Evolutionary conservation across 2,797 vertebrate species (phyloP).

Genomic region (Muscicapa comitata): DNA sequence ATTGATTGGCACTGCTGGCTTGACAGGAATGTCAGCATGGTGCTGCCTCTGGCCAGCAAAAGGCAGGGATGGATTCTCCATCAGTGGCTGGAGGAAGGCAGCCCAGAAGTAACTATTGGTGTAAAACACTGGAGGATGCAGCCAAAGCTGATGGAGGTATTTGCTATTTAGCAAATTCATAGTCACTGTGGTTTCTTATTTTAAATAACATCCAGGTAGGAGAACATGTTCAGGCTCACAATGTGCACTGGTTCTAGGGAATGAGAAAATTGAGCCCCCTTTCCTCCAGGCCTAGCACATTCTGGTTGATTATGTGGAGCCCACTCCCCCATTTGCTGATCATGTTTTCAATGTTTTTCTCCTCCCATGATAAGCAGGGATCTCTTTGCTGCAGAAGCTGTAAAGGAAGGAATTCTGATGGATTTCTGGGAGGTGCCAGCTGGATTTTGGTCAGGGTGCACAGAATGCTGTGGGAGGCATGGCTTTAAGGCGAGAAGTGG

Average conservation of each 20-base stretch:
- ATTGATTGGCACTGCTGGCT: neutral
- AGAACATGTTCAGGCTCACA: neutral
- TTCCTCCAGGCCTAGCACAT: neutral
- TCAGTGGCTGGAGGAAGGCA: neutral
- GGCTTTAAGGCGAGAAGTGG: neutral
- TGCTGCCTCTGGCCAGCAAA: accelerated
- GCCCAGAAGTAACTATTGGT: neutral
- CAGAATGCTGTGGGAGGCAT: neutral
- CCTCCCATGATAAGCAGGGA: neutral
- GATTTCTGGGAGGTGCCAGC: neutral
- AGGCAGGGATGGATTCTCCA: neutral
- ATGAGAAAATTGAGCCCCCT: neutral
- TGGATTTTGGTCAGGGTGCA: neutral
- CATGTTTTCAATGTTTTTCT: neutral
- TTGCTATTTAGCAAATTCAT: neutral
- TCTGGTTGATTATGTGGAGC: neutral
- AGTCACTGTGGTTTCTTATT: neutral
- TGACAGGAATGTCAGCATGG: accelerated
- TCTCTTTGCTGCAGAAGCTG: neutral
- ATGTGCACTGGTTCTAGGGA: neutral
- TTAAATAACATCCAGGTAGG: neutral
- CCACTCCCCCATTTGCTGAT: neutral
- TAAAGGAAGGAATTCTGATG: neutral
- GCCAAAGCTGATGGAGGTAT: neutral
- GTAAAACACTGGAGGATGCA: neutral